Conservation (phyloP, 2,888 invertebrate genomes). For the Stenurella melanura region DNA sequence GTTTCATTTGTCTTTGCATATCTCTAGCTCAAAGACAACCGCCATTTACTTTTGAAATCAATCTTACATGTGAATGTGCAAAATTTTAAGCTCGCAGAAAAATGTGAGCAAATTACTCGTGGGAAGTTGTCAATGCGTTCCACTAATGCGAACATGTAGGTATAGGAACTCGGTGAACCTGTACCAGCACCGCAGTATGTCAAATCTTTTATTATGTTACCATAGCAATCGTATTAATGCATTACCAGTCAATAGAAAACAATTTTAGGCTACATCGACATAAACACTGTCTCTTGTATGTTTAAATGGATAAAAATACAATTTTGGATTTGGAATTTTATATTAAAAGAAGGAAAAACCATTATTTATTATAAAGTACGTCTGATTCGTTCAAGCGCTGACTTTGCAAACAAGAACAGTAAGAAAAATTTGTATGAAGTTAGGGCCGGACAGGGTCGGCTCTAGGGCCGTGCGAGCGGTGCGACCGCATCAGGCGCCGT, state of each 20-base stretch:
- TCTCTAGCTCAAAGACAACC: conserved; percentile 50
- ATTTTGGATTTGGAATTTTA: too few relatives aligned
- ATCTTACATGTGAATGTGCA: conserved; percentile 50
- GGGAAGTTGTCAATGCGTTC: conserved; percentile 52
- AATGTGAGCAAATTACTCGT: conserved; percentile 47
- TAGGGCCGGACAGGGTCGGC: too few relatives aligned
- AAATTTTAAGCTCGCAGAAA: conserved; percentile 41
- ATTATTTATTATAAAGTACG: too few relatives aligned
- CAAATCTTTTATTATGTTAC: background rate
- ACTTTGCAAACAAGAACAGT: too few relatives aligned
- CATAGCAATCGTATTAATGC: background rate
- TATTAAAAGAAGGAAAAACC: too few relatives aligned
- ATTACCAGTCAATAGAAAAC: background rate
- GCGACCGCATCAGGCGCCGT: too few relatives aligned
- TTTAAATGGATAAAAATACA: too few relatives aligned
- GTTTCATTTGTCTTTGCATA: conserved; percentile 56
- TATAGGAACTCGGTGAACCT: conserved; percentile 14
- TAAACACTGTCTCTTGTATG: too few relatives aligned
- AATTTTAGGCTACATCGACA: too few relatives aligned
- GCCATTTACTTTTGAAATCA: conserved; percentile 59
- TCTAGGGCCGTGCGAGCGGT: too few relatives aligned
- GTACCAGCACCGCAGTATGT: background rate
- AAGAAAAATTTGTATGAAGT: too few relatives aligned
- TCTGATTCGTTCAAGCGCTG: too few relatives aligned
- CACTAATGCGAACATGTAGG: conserved; percentile 25